These are phyloP conservation scores for Dysmachus trigonus DNA, from an alignment of 2,888 invertebrate species.

Conservation along the genomic window DNA sequence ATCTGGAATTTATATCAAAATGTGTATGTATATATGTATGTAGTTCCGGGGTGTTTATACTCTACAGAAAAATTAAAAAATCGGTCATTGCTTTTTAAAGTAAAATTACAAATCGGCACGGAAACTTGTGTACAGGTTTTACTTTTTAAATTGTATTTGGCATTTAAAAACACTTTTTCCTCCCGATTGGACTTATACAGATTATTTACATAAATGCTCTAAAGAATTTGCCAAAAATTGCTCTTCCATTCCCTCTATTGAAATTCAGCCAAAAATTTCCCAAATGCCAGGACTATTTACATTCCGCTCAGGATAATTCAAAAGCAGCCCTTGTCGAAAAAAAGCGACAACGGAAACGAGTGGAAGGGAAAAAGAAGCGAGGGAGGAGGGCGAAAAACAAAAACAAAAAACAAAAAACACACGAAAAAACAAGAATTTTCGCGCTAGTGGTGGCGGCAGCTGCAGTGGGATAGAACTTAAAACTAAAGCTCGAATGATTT, in stretches of 20 bases:
- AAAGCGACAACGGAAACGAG: neutral
- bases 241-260: neutral
- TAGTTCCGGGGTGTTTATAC: no score
- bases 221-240: neutral
- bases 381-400: neutral
- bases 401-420: neutral
- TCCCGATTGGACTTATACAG: neutral
- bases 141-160: neutral
- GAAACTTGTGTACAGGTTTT: neutral
- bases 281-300: conserved; percentile 1
- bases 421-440: neutral
- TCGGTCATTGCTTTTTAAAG: no score
- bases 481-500: conserved; percentile 28
- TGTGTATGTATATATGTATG: no score
- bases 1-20: no score
- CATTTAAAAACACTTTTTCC: neutral
- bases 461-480: neutral
- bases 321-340: neutral
- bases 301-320: neutral
- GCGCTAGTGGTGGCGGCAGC: neutral
- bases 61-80: no score
- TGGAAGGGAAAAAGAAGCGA: neutral
- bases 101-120: no score
- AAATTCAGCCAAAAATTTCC: conserved; percentile 24
- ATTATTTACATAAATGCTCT: conserved; percentile 10